These are phyloP conservation scores for Orycteropus afer DNA, from an alignment of 2,113 vertebrate species.

Conservation along the genomic window DNA sequence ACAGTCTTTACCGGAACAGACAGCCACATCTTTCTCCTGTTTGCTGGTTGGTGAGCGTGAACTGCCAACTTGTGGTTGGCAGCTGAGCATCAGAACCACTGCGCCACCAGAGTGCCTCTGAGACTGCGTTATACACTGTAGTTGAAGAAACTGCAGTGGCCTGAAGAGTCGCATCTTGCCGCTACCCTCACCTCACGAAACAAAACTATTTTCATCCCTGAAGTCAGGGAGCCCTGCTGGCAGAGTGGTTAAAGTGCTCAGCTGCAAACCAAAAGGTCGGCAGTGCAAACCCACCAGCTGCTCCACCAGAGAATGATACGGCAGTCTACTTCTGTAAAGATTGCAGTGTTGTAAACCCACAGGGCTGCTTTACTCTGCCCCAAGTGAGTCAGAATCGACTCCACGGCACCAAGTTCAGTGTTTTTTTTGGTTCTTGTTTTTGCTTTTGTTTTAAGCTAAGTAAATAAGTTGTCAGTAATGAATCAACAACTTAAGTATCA, in stretches of 20 bases:
- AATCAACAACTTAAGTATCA: neutral
- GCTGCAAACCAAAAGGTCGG: too few species aligned
- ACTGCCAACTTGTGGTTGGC: neutral
- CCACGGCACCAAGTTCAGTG: too few species aligned
- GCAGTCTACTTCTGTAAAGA: too few species aligned
- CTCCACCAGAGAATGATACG: too few species aligned
- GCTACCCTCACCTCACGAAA: neutral
- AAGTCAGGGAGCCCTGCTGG: neutral
- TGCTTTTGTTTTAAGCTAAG: neutral
- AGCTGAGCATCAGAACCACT: neutral
- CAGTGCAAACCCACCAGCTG: too few species aligned
- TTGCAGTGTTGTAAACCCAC: too few species aligned
- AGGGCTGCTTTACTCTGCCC: too few species aligned
- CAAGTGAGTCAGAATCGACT: too few species aligned
- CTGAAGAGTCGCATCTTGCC: neutral
- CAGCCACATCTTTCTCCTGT: neutral
- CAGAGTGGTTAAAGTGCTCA: too few species aligned
- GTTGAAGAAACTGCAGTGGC: neutral
- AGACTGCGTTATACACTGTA: neutral
- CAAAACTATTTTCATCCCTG: neutral
- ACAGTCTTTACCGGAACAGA: neutral
- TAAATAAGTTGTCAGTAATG: neutral
- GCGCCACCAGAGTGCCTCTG: neutral
- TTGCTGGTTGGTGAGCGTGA: neutral
- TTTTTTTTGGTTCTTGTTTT: too few species aligned